Evolutionary conservation across 1,140 invertebrate species (phyloP).

Genomic region (Cepaea nemoralis): DNA sequence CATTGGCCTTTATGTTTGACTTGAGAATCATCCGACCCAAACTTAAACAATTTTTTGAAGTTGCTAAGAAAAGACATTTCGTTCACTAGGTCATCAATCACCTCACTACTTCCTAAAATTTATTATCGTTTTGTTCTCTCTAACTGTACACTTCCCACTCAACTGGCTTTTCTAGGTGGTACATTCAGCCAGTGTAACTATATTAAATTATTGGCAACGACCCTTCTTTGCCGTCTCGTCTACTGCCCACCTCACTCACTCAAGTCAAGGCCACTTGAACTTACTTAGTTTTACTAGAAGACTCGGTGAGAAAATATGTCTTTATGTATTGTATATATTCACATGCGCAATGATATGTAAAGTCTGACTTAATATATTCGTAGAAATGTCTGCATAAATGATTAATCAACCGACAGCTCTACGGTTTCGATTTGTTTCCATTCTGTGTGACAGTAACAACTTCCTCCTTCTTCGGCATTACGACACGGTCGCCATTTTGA

Average conservation of each 20-base stretch:
- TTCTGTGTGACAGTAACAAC: not conserved
- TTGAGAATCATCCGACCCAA: slow-evolving; percentile 79
- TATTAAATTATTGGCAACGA: too few relatives aligned
- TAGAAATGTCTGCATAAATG: not conserved
- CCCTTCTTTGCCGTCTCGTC: too few relatives aligned
- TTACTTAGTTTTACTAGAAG: too few relatives aligned
- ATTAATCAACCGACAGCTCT: not conserved
- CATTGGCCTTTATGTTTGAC: slow-evolving; percentile 73
- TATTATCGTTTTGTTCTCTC: too few relatives aligned
- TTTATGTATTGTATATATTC: not conserved
- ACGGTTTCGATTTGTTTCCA: not conserved
- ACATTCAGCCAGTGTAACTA: too few relatives aligned
- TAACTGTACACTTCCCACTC: too few relatives aligned
- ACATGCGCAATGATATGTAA: not conserved
- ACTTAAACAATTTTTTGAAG: slow-evolving; percentile 93
- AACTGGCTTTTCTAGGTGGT: too few relatives aligned
- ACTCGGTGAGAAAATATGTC: not conserved
- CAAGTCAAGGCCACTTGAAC: too few relatives aligned
- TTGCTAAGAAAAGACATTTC: slow-evolving; percentile 93
- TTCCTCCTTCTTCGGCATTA: not conserved
- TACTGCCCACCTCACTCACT: too few relatives aligned
- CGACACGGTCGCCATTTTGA: not conserved
- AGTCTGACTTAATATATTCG: too few relatives aligned
- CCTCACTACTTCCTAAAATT: too few relatives aligned
- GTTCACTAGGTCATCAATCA: too few relatives aligned